Base-by-base conservation (phyloP, 2,797 vertebrate species). In the Hippopotamyrus pictus region DNA sequence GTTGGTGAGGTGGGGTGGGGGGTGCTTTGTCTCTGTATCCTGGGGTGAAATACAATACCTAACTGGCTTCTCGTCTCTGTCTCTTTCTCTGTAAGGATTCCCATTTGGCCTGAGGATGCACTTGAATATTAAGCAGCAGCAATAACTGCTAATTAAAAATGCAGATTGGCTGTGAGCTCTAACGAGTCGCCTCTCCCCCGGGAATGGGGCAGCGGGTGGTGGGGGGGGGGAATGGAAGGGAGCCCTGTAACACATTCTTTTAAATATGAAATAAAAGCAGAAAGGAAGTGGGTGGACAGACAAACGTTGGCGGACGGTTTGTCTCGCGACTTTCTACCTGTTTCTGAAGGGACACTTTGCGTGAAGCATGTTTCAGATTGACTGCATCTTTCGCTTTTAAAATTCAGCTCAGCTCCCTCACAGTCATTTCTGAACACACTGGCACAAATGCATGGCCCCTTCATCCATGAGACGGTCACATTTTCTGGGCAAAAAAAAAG, bases 131-230 rank as follows among this genome's bases (percentile, higher is more conserved):
- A 96, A 96, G 96, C 96, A 96, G 95, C 96, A 94, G 96, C 96
- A 96, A 96, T 96, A 97, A 96, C 96, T 94, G 95, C 96, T 96
- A 96, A 96, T 97, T 97, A 96, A 97, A 96, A 96, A 96, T 96
- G 96, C 96, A 96, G 96, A 96, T 96, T 96, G 96, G 95, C 96
- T 96, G 93, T 93, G 94, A 96, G 95, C 95, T 91, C 95, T 97
- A 97, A 97, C 95, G 94, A 95, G 95, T 95, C 94, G 95, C 94
- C 93, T 94, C 91, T 95, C 95, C 95, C 95, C 92, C 57, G 95
- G 95, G 96, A 95, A 53, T 33, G 17, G 29, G 41, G 50, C 89
- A 88, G 73, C 48, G 48, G 14, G 93, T 90, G 90, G 91, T 83
- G 88, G 57, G 69, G 59, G 33, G 44, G 53, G 41, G 44, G 12